Conservation (phyloP, 37 sponge, comb jelly and placozoan species). For the Aphrocallistes beatrix region DNA sequence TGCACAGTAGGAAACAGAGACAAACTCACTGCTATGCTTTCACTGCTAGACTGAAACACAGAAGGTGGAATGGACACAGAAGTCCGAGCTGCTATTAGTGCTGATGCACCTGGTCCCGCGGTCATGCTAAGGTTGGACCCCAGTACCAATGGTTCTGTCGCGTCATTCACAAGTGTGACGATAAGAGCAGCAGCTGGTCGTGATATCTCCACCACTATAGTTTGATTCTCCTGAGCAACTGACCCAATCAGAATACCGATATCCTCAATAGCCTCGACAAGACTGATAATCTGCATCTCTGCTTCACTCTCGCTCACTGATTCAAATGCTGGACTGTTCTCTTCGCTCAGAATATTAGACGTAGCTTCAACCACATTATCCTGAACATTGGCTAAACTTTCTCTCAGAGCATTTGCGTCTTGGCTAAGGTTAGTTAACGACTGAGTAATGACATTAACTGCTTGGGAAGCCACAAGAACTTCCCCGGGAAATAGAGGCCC, state of each 20-base stretch:
- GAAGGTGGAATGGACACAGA: neutral
- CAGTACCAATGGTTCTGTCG: neutral
- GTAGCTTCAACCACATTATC: neutral
- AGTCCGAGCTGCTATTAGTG: neutral
- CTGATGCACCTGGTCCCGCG: neutral
- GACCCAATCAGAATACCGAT: neutral
- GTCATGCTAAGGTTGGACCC: neutral
- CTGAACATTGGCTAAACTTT: neutral
- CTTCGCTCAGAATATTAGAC: neutral
- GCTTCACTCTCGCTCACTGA: neutral
- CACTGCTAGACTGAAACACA: neutral
- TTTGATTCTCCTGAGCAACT: neutral
- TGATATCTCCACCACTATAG: neutral
- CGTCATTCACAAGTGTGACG: neutral
- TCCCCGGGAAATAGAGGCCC: neutral
- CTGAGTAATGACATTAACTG: neutral
- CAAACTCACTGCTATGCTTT: neutral
- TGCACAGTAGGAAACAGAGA: neutral
- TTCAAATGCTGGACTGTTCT: neutral
- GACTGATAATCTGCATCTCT: neutral
- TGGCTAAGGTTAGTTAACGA: neutral
- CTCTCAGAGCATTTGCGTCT: constrained; percentile 14
- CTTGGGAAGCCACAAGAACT: neutral
- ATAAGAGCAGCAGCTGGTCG: neutral
- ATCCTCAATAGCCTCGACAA: neutral